Percentiles rank a stretch among this genome's conserved stretches.
These are phyloP conservation scores for Drepana arcuata DNA, from an alignment of 1,140 invertebrate species.

Conservation along the genomic window DNA sequence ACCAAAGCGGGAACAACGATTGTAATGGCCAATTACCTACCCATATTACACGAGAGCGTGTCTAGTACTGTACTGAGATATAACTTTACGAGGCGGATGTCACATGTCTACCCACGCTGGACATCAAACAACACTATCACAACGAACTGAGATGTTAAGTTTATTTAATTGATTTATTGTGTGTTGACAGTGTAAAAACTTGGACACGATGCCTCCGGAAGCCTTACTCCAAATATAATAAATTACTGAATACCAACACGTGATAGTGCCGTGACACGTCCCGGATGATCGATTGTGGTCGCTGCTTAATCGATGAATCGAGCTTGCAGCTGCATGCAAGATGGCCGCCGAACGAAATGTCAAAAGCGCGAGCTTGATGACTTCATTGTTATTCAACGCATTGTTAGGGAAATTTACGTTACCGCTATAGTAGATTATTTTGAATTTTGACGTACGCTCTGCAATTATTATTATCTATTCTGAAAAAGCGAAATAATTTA, in stretches of 20 bases:
- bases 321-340: slow-evolving; percentile 27
- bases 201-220: slow-evolving; percentile 50
- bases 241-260: slow-evolving; percentile 31
- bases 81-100: too few relatives aligned
- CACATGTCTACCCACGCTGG: slow-evolving; percentile 1
- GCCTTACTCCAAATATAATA: slow-evolving; percentile 49
- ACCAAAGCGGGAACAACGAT: too few relatives aligned
- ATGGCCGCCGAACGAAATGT: slow-evolving; percentile 36
- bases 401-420: slow-evolving; percentile 17
- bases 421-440: slow-evolving; percentile 9
- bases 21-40: too few relatives aligned
- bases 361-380: slow-evolving; percentile 41
- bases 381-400: slow-evolving; percentile 37
- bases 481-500: too few relatives aligned
- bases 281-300: slow-evolving; percentile 36
- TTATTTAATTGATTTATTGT: slow-evolving; percentile 61
- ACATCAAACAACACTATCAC: slow-evolving; percentile 27
- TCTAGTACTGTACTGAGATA: too few relatives aligned
- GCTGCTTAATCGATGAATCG: slow-evolving; percentile 27
- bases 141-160: slow-evolving; percentile 34
- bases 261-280: slow-evolving; percentile 27
- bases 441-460: too few relatives aligned
- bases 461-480: too few relatives aligned
- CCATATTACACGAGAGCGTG: too few relatives aligned
- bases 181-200: slow-evolving; percentile 48